Evolutionary conservation across 2,797 vertebrate genomes (phyloP).

Genomic region (Borostomias antarcticus): DNA sequence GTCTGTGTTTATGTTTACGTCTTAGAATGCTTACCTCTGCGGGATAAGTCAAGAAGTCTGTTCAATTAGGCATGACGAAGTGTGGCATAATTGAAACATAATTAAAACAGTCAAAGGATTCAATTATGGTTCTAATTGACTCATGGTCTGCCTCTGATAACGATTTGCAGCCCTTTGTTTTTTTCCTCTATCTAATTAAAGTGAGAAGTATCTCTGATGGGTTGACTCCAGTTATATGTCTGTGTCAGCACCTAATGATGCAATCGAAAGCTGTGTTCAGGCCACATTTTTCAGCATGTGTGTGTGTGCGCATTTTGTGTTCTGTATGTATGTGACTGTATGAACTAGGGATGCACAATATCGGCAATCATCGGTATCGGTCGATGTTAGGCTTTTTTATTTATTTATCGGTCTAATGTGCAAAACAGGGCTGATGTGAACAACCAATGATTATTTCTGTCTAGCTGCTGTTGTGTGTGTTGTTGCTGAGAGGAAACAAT

Average conservation of each 20-base stretch:
- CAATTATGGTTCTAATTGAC: slow-evolving; percentile 61
- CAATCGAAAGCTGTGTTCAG: neutral
- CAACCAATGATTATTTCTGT: too few relatives aligned
- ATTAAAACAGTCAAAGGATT: slow-evolving; percentile 67
- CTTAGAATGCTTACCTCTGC: neutral
- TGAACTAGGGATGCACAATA: too few relatives aligned
- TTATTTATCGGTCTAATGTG: too few relatives aligned
- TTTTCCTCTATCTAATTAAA: slow-evolving; percentile 26
- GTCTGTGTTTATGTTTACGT: slow-evolving; percentile 17
- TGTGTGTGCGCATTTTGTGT: too few relatives aligned
- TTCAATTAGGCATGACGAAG: neutral
- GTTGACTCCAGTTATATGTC: neutral
- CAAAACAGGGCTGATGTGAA: too few relatives aligned
- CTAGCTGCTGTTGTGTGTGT: too few relatives aligned
- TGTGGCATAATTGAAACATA: slow-evolving; percentile 10
- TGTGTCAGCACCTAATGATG: neutral
- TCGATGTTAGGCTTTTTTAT: too few relatives aligned
- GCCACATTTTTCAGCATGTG: too few relatives aligned
- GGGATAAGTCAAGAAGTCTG: neutral
- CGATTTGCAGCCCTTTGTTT: slow-evolving; percentile 26
- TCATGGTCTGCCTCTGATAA: slow-evolving; percentile 53
- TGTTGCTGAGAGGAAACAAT: too few relatives aligned
- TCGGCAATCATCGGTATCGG: too few relatives aligned
- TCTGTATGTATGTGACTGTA: neutral
- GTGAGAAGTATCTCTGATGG: too few relatives aligned